A percentile compares a stretch with the other conserved stretches of the same genome.
phyloP scores from a whole-genome alignment of 1,140 invertebrate species.

The Probaryconus sp. region DNA sequence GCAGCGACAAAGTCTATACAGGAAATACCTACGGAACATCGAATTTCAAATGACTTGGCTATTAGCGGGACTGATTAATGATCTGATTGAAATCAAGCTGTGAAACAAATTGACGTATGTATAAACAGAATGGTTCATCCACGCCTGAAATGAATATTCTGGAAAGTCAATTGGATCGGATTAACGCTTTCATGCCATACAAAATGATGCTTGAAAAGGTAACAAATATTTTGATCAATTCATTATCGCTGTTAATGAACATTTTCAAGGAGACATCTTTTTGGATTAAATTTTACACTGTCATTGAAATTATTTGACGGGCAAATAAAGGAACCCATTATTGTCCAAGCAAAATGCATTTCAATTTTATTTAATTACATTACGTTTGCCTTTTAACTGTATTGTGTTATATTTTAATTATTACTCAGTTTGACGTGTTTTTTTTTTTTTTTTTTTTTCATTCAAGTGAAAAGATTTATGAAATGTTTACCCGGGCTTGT shows the following conservation, averaged over 20 bases:
- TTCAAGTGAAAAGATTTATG: no score
- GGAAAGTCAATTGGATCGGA: slow-evolving; percentile 52
- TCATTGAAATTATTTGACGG: no score
- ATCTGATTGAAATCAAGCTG: slow-evolving; percentile 55
- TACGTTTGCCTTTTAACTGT: no score
- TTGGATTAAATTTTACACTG: not conserved
- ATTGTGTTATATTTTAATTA: no score
- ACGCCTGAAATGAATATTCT: slow-evolving; percentile 51
- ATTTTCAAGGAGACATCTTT: slow-evolving; percentile 7
- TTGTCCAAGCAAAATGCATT: no score
- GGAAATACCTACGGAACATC: slow-evolving; percentile 39
- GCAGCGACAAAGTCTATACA: slow-evolving; percentile 38
- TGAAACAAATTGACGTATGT: slow-evolving; percentile 56
- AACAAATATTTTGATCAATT: slow-evolving; percentile 44
- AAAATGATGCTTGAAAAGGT: slow-evolving; percentile 45
- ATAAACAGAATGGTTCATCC: slow-evolving; percentile 53
- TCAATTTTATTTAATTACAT: no score
- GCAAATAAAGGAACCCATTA: no score
- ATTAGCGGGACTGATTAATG: slow-evolving; percentile 53
- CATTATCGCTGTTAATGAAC: slow-evolving; percentile 34
- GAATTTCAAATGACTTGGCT: slow-evolving; percentile 54
- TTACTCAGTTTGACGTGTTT: no score
- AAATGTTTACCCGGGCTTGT: no score
- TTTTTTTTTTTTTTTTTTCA: no score
- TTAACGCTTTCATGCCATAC: slow-evolving; percentile 42